Percentiles rank a stretch among this genome's conserved stretches.
Conservation (phyloP, 2,888 invertebrate genomes). For the Ophonus ardosiacus region DNA sequence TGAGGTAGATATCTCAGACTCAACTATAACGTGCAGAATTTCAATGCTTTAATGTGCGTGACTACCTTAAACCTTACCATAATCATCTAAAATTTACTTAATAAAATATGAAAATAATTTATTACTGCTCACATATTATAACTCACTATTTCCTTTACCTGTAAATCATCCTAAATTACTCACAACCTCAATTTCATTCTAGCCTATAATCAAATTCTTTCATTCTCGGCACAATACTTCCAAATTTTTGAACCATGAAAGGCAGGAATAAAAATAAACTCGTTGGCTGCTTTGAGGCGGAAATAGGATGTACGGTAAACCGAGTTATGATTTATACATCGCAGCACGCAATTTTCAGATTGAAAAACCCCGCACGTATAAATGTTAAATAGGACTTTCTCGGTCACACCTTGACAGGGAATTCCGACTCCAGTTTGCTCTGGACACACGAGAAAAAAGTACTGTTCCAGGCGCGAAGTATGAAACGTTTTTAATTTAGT, state of each 20-base stretch:
- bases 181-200: not conserved
- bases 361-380: conserved; percentile 42
- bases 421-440: not conserved
- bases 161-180: too few species aligned
- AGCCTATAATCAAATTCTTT: conserved; percentile 17
- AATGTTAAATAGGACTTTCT: conserved; percentile 48
- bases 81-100: too few species aligned
- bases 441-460: too few species aligned
- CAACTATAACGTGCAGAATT: too few species aligned
- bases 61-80: too few species aligned
- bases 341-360: conserved; percentile 48
- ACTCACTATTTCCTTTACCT: too few species aligned
- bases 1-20: too few species aligned
- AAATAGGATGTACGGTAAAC: conserved; percentile 47
- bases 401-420: conserved; percentile 11
- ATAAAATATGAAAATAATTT: too few species aligned
- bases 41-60: too few species aligned
- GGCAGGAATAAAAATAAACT: conserved; percentile 9
- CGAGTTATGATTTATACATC: conserved; percentile 51
- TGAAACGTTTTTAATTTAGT: not conserved
- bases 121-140: not conserved
- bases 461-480: too few species aligned
- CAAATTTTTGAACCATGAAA: conserved; percentile 24
- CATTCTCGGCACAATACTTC: conserved; percentile 25
- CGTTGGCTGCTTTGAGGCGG: conserved; percentile 3